These are phyloP conservation scores for Drosophila planitibia DNA, from an alignment of 2,888 invertebrate species.

Conservation along the genomic window DNA sequence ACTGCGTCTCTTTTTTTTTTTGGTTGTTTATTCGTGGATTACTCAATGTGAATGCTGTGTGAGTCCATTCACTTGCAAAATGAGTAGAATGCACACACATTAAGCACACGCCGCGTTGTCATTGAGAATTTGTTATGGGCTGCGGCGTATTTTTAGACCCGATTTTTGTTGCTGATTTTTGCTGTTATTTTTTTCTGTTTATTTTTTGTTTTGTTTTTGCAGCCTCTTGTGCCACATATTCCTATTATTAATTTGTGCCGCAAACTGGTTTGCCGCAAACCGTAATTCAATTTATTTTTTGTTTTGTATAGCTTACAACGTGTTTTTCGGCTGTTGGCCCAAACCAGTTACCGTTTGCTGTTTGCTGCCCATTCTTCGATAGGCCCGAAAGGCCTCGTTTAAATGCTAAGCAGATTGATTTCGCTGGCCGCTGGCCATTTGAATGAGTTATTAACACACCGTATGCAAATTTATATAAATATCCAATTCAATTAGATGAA, in stretches of 20 bases:
- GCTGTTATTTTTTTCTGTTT: background rate
- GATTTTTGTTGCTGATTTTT: conserved; percentile 5
- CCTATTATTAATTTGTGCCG: conserved; percentile 71
- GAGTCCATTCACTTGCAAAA: conserved; percentile 39
- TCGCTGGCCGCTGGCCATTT: conserved; percentile 51
- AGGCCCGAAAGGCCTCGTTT: conserved; percentile 66
- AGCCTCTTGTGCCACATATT: conserved; percentile 67
- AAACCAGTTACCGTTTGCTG: conserved; percentile 60
- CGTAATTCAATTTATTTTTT: conserved; percentile 71
- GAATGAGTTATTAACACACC: conserved; percentile 69
- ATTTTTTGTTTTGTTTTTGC: conserved; percentile 1
- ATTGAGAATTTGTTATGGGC: conserved; percentile 57
- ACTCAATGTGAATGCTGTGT: conserved; percentile 39
- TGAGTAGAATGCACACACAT: conserved; percentile 50
- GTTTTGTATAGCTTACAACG: conserved; percentile 62
- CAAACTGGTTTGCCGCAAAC: conserved; percentile 69
- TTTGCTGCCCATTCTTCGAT: conserved; percentile 23
- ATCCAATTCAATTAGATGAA: conserved; percentile 46
- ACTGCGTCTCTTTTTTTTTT: conserved; percentile 46
- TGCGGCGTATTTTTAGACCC: conserved; percentile 62
- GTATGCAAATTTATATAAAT: conserved; percentile 68
- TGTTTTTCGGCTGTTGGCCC: conserved; percentile 56
- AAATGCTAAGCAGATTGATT: conserved; percentile 79
- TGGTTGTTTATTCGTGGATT: conserved; percentile 23
- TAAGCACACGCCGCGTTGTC: conserved; percentile 75